Evolutionary conservation across 2,113 vertebrate genomes (phyloP).

Genomic region (Cyanoramphus novaezelandiae): DNA sequence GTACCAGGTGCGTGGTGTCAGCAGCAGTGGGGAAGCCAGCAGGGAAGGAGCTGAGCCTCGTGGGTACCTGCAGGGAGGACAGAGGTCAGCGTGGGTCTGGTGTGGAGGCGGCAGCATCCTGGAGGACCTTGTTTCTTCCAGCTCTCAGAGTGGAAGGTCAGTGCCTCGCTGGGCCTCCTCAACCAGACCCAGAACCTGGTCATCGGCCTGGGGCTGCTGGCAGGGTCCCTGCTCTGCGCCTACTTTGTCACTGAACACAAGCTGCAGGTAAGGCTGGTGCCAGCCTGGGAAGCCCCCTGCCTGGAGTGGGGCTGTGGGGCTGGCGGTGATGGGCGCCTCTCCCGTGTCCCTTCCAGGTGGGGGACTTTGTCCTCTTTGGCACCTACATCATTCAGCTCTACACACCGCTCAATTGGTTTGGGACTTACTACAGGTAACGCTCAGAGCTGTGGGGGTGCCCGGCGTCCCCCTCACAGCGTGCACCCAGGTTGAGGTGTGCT

Average conservation of each 20-base stretch:
- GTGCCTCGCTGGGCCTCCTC: conserved; percentile 88
- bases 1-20: conserved; percentile 81
- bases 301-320: fast-evolving
- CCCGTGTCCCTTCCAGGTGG: conserved; percentile 77
- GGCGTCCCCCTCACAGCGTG: background rate
- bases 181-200: conserved; percentile 95
- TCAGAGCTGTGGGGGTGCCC: background rate
- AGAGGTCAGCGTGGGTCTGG: background rate
- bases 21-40: background rate
- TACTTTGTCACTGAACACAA: conserved; percentile 90
- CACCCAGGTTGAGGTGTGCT: fast-evolving
- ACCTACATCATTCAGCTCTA: conserved; percentile 98
- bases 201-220: conserved; percentile 87
- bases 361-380: conserved; percentile 94
- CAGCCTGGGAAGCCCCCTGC: background rate
- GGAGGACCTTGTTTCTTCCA: conserved; percentile 11
- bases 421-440: conserved; percentile 93
- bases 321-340: background rate
- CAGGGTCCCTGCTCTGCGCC: conserved; percentile 91
- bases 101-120: background rate
- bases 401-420: conserved; percentile 95
- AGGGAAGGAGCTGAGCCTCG: background rate
- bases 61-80: background rate
- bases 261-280: conserved; percentile 79
- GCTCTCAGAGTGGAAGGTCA: conserved; percentile 91